Conservation (phyloP, 2,113 vertebrate species). For the Podarcis raffonei region DNA sequence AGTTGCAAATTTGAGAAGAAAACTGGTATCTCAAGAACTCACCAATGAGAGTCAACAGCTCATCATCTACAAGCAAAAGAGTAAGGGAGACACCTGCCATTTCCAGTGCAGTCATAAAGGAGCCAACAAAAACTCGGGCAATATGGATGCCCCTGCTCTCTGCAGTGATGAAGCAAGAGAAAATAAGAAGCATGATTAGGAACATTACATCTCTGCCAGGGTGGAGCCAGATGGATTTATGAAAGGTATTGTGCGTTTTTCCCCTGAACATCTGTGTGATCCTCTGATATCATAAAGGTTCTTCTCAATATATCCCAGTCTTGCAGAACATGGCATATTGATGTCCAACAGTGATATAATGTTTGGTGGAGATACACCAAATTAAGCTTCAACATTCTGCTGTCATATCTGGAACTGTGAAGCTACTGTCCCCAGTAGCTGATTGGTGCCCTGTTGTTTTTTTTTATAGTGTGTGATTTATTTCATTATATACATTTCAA, state of each 20-base stretch:
- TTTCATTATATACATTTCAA: not conserved
- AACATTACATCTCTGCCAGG: too few relatives aligned
- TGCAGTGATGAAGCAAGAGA: conserved; percentile 53
- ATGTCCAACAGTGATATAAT: not conserved
- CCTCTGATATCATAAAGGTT: too few relatives aligned
- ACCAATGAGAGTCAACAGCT: conserved; percentile 86
- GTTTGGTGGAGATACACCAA: not conserved
- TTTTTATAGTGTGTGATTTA: not conserved
- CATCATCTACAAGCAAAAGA: conserved; percentile 79
- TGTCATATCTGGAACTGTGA: not conserved
- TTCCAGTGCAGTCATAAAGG: conserved; percentile 94
- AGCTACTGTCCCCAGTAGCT: not conserved
- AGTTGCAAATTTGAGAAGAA: fast-evolving
- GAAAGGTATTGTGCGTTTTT: too few relatives aligned
- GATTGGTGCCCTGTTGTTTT: not conserved
- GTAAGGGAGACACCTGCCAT: conserved; percentile 93
- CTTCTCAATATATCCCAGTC: too few relatives aligned
- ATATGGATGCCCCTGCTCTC: conserved; percentile 80
- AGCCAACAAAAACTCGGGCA: conserved; percentile 84
- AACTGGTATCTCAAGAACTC: conserved; percentile 33
- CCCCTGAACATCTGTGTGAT: too few relatives aligned
- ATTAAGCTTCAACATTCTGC: not conserved
- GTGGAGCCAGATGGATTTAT: too few relatives aligned
- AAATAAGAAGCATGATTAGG: not conserved
- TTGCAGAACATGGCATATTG: not conserved